Conservation (phyloP, 2,797 vertebrate species). For the Perodicticus potto region DNA sequence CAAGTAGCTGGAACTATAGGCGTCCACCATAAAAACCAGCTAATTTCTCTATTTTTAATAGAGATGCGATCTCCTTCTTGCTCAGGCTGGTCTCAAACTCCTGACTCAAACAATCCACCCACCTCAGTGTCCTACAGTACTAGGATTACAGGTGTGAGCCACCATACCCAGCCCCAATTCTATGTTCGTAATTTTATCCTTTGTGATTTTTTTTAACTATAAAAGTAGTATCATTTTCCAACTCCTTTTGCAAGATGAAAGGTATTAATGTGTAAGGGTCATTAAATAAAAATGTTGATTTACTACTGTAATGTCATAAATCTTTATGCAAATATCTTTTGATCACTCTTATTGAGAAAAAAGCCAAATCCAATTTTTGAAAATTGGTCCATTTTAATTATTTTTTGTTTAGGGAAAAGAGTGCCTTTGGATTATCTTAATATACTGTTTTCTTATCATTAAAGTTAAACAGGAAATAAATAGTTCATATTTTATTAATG, state of each 20-base stretch:
- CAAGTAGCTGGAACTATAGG: too few species aligned
- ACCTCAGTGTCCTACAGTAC: too few species aligned
- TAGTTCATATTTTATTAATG: not conserved
- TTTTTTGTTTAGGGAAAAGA: not conserved
- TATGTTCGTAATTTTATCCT: not conserved
- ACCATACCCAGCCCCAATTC: too few species aligned
- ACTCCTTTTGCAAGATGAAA: not conserved
- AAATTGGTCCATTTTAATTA: not conserved
- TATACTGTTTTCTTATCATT: not conserved
- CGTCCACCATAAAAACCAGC: too few species aligned
- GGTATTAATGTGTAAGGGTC: not conserved
- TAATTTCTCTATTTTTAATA: too few species aligned
- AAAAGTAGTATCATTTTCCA: not conserved
- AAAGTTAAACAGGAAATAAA: conserved; percentile 15
- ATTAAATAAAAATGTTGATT: not conserved
- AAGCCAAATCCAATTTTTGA: not conserved
- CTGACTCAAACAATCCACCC: too few species aligned
- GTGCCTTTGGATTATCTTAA: not conserved
- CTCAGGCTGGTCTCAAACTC: too few species aligned
- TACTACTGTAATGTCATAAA: not conserved
- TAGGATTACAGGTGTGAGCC: too few species aligned
- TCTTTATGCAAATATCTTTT: not conserved
- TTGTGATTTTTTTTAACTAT: not conserved
- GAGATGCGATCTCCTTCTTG: too few species aligned
- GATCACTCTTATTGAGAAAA: not conserved